Evolutionary conservation across 2,888 invertebrate genomes (phyloP).

Genomic region (Tipula vernalis): DNA sequence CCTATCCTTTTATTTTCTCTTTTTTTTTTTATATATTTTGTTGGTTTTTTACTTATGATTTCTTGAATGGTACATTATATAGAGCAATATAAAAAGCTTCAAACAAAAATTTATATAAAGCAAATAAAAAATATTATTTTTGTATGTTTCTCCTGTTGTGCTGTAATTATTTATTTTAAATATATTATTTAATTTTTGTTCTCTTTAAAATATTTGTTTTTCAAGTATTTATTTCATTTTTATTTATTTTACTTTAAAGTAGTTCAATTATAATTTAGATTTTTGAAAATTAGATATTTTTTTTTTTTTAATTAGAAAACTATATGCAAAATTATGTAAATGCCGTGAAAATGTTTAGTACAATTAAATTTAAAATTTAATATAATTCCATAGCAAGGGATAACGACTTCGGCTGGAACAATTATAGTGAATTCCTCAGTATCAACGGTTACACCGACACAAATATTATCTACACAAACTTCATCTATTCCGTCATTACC

Average conservation of each 20-base stretch:
- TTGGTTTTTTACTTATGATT: not conserved
- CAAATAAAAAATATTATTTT: not conserved
- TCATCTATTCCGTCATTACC: constrained; percentile 20
- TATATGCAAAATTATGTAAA: not conserved
- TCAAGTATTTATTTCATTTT: not conserved
- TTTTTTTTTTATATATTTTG: not conserved
- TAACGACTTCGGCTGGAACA: constrained; percentile 28
- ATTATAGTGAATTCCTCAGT: constrained; percentile 35
- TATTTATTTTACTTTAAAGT: not conserved
- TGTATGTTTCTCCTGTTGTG: constrained; percentile 11
- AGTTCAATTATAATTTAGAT: not conserved
- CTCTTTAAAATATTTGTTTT: not conserved
- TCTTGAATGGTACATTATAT: not conserved
- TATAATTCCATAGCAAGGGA: constrained; percentile 15
- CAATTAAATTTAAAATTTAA: not conserved
- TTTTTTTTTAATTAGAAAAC: not conserved
- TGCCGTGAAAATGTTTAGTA: not conserved
- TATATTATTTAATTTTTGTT: not conserved
- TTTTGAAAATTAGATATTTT: not conserved
- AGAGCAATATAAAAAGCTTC: not conserved
- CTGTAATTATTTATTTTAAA: constrained; percentile 5
- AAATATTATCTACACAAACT: constrained; percentile 26
- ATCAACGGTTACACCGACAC: constrained; percentile 26
- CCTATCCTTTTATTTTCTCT: not conserved
- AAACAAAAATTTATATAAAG: not conserved